Conservation (phyloP, 2,888 invertebrate species). For the Theretra japonica region DNA sequence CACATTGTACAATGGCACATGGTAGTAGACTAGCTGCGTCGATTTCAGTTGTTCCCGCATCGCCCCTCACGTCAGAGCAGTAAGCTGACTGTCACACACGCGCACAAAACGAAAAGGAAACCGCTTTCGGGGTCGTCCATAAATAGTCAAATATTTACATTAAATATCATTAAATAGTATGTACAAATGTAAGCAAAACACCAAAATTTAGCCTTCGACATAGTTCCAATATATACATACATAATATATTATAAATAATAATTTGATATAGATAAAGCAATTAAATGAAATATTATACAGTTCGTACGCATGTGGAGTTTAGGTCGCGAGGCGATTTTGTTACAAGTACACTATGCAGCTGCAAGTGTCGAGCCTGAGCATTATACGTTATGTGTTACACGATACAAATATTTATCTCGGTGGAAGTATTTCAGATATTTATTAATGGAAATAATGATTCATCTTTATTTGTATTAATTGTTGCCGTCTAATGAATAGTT, state of each 20-base stretch:
- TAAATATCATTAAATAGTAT: conserved; percentile 51
- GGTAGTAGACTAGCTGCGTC: conserved; percentile 44
- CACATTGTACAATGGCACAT: conserved; percentile 36
- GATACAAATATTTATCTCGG: neutral
- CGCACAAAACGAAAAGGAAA: conserved; percentile 68
- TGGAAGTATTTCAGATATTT: neutral
- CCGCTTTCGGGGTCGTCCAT: conserved; percentile 72
- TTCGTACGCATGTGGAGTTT: conserved; percentile 13
- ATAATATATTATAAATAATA: conserved; percentile 21
- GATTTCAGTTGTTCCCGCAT: conserved; percentile 22
- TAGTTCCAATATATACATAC: conserved; percentile 31
- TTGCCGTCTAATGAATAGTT: conserved; percentile 11
- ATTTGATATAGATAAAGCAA: conserved; percentile 24
- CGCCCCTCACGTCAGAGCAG: conserved; percentile 20
- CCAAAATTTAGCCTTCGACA: conserved; percentile 76
- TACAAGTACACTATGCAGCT: neutral
- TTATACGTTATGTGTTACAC: neutral
- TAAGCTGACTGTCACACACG: conserved; percentile 66
- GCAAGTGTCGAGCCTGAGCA: neutral
- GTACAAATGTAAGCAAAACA: conserved; percentile 72
- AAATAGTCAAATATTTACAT: conserved; percentile 49
- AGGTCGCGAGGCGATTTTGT: conserved; percentile 15
- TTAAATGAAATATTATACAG: conserved; percentile 14
- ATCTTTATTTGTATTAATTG: conserved; percentile 1
- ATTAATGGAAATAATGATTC: neutral